Evolutionary conservation across 1,140 invertebrate genomes (phyloP).

Genomic region (Drosophila suzukii): DNA sequence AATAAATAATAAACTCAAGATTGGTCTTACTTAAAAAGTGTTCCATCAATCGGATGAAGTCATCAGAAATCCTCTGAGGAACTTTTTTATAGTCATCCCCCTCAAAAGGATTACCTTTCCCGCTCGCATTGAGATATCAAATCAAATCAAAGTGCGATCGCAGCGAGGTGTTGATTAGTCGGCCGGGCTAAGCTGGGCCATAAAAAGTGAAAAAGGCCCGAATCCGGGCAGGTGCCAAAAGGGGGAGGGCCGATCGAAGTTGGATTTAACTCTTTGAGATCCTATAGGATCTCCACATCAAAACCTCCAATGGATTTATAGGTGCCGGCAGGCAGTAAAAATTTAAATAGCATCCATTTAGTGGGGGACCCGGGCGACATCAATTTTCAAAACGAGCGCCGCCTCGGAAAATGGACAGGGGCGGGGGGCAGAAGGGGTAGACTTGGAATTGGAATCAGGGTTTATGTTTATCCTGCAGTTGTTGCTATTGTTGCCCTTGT

Average conservation of each 20-base stretch:
- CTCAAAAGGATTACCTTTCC: neutral
- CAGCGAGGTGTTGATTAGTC: constrained; percentile 48
- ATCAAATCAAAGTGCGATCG: constrained; percentile 2
- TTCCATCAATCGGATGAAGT: neutral
- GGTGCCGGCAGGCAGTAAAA: constrained; percentile 69
- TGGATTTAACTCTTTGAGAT: neutral
- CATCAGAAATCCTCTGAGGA: neutral
- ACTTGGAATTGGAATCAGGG: constrained; percentile 11
- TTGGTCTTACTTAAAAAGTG: neutral
- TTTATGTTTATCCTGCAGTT: constrained; percentile 41
- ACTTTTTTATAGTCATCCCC: neutral
- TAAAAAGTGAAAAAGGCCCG: constrained; percentile 38
- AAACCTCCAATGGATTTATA: constrained; percentile 59
- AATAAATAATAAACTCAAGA: too few species aligned
- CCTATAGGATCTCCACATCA: neutral
- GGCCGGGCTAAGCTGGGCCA: constrained; percentile 22
- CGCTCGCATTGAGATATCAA: neutral
- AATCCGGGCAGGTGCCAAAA: constrained; percentile 41
- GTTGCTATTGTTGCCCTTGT: constrained; percentile 28
- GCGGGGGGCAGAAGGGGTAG: neutral
- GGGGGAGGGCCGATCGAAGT: constrained; percentile 5
- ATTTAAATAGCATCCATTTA: constrained; percentile 80
- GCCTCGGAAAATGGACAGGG: constrained; percentile 4
- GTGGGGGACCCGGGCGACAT: constrained; percentile 50
- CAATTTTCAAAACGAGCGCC: constrained; percentile 70